phyloP scores from a whole-genome alignment of 2,888 invertebrate species.

The Tetragnatha montana region DNA sequence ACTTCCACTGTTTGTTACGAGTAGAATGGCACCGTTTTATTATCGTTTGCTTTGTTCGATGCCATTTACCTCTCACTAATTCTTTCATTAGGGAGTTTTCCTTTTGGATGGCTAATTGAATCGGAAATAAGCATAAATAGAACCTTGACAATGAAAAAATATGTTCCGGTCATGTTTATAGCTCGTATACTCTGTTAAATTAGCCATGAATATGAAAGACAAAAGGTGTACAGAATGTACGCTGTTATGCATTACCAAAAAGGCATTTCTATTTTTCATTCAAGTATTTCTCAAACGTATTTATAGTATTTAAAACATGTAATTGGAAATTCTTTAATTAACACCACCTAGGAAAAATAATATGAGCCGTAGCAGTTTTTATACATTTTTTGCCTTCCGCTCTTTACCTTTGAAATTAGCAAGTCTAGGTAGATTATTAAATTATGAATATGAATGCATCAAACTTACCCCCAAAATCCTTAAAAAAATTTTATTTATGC shows the following conservation, averaged over 20 bases:
- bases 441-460: no score
- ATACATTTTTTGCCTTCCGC: no score
- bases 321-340: no score
- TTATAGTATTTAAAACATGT: no score
- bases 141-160: neutral
- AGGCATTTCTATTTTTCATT: no score
- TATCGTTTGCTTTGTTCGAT: neutral
- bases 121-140: neutral
- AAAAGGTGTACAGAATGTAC: neutral
- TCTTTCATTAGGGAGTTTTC: constrained; percentile 25
- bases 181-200: neutral
- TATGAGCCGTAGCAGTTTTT: no score
- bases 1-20: constrained; percentile 27
- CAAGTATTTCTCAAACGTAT: no score
- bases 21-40: constrained; percentile 24
- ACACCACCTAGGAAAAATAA: no score
- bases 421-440: no score
- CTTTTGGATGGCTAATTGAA: constrained; percentile 20
- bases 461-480: no score
- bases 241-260: neutral
- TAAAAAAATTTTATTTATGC: no score
- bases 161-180: neutral
- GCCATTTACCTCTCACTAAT: constrained; percentile 16
- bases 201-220: neutral
- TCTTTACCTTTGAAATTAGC: no score